Evolutionary conservation across 2,888 invertebrate genomes (phyloP), one percentile per base, ranked within the genome.

Genomic region (Dione vanillae): DNA sequence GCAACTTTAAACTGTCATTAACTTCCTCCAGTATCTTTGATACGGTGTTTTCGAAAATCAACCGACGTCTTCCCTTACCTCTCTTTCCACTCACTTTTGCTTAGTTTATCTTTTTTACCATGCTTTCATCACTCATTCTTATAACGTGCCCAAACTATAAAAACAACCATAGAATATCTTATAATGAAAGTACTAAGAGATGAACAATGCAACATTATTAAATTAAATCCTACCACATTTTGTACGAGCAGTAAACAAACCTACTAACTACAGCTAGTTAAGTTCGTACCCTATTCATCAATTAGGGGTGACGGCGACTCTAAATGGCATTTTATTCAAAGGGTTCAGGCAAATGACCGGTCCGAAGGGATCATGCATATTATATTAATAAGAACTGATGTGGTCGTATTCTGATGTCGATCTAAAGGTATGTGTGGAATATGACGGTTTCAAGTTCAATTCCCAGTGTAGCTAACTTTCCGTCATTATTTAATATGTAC

Each of bases 301-400:
- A 74, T 76, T 74, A 74, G 58, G 69, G 70, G 70, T 69, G 72
- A 65, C 68, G 67, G 67, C 35, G 54, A 54, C 67, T 66, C 67
- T 70, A 72, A 74, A 71, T 74, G 72, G 70, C 75, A 69, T 74
- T 76, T 74, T 73, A 74, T 72, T 71, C 66, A 40, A 70, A 54
- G 61, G 66, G 69, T 65, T 66, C 54, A 69, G 61, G 62, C 45
- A 27, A 56, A 54, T 61, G 69, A 67, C 59, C 59, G 59, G 16
- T 61, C 61, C 54, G 52, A 11, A n/a, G 70, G 70, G 69, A 69
- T 49, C 40, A 61, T 52, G 59, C 66, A 66, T 66, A 59, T 58
- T 70, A 43, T 66, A 70, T 70, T 70, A 66, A 61, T 54, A 70
- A 66, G 61, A 35, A 61, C 27, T 61, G 45, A 61, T 61, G 61